These are phyloP conservation scores for Gallinago solitaria DNA, from an alignment of 2,797 vertebrate genomes.

Conservation along the genomic window DNA sequence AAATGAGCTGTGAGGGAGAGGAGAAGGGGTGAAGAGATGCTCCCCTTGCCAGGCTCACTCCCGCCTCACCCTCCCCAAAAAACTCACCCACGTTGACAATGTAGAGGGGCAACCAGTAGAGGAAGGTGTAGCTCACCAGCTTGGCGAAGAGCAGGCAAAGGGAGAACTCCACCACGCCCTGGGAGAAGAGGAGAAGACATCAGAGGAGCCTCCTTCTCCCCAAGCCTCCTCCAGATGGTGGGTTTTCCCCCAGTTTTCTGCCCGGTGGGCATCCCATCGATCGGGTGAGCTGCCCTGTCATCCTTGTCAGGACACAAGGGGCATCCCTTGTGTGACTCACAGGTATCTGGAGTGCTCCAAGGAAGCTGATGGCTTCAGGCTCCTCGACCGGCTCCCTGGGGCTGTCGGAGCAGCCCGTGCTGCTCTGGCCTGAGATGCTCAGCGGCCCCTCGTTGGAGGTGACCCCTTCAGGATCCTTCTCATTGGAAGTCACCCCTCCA, in stretches of 20 bases:
- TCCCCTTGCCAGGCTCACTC: not conserved
- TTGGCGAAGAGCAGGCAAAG: conserved; percentile 96
- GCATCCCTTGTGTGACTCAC: conserved; percentile 76
- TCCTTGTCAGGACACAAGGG: fast-evolving
- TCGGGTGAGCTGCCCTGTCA: not conserved
- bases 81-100: conserved; percentile 92
- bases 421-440: not conserved
- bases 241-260: not conserved
- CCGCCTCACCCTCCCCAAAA: not conserved
- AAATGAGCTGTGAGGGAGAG: conserved; percentile 85
- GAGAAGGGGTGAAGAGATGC: not conserved
- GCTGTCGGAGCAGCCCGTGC: not conserved
- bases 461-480: conserved; percentile 39
- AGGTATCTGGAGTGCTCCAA: conserved; percentile 87
- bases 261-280: not conserved
- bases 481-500: conserved; percentile 4
- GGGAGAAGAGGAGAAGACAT: not conserved
- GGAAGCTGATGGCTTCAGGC: conserved; percentile 89
- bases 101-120: conserved; percentile 98
- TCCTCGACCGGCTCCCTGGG: conserved; percentile 62
- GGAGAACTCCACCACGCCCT: conserved; percentile 97
- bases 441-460: not conserved
- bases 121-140: conserved; percentile 97
- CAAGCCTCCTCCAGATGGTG: fast-evolving
- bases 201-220: not conserved